phyloP scores from a whole-genome alignment of 1,140 invertebrate genomes.

The Steinernema khuongi region DNA sequence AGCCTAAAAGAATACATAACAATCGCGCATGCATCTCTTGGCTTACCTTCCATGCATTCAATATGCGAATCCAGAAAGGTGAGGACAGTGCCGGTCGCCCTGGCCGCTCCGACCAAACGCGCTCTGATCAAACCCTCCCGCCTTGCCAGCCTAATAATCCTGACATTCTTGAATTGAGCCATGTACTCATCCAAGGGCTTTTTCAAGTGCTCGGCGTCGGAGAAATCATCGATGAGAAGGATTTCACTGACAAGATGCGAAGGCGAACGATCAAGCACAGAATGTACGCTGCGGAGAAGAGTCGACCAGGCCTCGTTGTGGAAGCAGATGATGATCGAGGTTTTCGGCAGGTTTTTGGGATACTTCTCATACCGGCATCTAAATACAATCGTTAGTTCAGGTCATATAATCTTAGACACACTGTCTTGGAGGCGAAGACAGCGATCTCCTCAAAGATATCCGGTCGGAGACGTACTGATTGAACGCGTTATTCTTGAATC shows the following conservation, averaged over 20 bases:
- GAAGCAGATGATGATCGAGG: conserved; percentile 85
- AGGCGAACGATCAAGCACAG: conserved; percentile 82
- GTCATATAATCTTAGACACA: too few relatives aligned
- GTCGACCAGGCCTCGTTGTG: conserved; percentile 81
- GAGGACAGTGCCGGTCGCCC: conserved; percentile 79
- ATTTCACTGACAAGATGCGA: conserved; percentile 80
- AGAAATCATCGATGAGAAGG: conserved; percentile 90
- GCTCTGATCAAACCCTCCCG: conserved; percentile 88
- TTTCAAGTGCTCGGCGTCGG: conserved; percentile 74
- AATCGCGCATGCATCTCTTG: conserved; percentile 17
- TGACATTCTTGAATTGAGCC: conserved; percentile 70
- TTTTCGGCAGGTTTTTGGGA: conserved; percentile 73
- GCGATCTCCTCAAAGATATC: conserved; percentile 84
- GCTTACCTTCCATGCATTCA: conserved; percentile 79
- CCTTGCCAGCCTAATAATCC: conserved; percentile 51
- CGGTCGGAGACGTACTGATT: conserved; percentile 96
- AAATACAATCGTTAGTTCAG: conserved; percentile 34
- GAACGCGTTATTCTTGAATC: conserved; percentile 95
- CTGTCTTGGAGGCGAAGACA: conserved; percentile 65
- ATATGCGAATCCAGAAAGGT: conserved; percentile 99
- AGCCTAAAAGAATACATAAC: conserved; percentile 66
- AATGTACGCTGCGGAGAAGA: conserved; percentile 82
- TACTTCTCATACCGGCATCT: conserved; percentile 82
- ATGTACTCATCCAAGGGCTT: conserved; percentile 84
- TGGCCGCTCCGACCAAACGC: conserved; percentile 75